Evolutionary conservation across 2,797 vertebrate genomes (phyloP).

Genomic region (Ctenopoma multispine): DNA sequence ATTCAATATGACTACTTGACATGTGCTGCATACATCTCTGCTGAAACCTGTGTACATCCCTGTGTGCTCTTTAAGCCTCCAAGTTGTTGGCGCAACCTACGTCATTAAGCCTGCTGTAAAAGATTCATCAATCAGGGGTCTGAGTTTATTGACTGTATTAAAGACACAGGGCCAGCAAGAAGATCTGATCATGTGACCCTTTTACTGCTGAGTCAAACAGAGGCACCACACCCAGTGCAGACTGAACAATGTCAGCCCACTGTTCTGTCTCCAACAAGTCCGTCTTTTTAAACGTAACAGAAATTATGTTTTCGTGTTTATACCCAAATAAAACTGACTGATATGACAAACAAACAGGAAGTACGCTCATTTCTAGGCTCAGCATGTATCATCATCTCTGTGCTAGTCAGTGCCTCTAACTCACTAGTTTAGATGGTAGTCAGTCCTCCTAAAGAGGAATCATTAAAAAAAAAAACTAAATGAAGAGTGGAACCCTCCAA

Average conservation of each 20-base stretch:
- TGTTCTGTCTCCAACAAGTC: not conserved
- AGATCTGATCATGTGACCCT: conserved; percentile 6
- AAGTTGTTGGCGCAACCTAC: conserved; percentile 34
- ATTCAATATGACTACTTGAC: not conserved
- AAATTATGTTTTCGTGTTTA: not conserved
- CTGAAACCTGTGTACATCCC: not conserved
- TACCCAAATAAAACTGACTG: no score
- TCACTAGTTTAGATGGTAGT: not conserved
- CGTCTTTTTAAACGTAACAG: not conserved
- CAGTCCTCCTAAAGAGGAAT: not conserved
- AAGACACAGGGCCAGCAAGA: not conserved
- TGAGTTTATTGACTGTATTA: conserved; percentile 24
- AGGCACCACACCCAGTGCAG: not conserved
- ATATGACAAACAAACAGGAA: not conserved
- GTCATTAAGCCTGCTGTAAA: conserved; percentile 4
- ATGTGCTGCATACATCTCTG: conserved; percentile 14
- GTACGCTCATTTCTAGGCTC: not conserved
- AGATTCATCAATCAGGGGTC: conserved; percentile 19
- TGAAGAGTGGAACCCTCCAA: no score
- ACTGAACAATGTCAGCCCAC: not conserved
- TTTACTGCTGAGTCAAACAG: not conserved
- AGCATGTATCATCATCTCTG: not conserved
- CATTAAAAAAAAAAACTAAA: not conserved
- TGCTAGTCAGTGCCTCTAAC: not conserved
- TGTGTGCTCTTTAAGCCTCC: not conserved